Base-by-base conservation (phyloP, 2,888 invertebrate species). In the Microplitis deprimator region DNA sequence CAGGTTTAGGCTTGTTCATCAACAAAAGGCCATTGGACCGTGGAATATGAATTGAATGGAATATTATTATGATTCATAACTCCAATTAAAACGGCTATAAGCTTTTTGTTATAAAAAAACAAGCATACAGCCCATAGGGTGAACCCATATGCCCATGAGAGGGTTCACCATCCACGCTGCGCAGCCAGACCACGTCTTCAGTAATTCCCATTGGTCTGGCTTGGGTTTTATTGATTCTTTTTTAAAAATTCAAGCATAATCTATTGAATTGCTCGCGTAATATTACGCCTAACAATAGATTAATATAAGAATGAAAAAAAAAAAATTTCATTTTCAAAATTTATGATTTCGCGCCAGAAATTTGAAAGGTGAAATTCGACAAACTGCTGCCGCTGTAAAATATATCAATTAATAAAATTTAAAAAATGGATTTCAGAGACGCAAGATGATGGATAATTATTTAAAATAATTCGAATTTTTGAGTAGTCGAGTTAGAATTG, bases 211-310 rank as follows among this genome's bases (percentile, higher is more conserved):
- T 86, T 85, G 86, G 87, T 85, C 86, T 85, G 86, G 84, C 85
- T 81, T 70, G 39, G 16, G n/a, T 39, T 16, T 61, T 90, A 90
- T 90, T 89, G 89, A 89, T 89, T 50, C 50, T 50, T 50, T 50
- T 89, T 87, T 83, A 84, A 85, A 79, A 87, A 85, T 87, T 87
- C 87, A 87, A 84, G 85, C 81, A 83, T 83, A 85, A 85, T 85
- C 84, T 81, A 84, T 84, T 83, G 84, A 85, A 84, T 80, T 71
- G 59, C 69, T 16, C 7, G 17, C 16, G 17, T 75, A 60, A 20
- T 60, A 50, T 68, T 10, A 20, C 6, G 13, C 0, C 6, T 13
- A 29, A 29, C 64, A 76, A 41, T 59, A 8, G 20, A 61, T 62
- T 20, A 29, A 50, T 60, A 40, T 60, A 61, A 13, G 68, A 68